phyloP scores from a whole-genome alignment of 2,888 invertebrate genomes.

The Augiades crinisus region DNA sequence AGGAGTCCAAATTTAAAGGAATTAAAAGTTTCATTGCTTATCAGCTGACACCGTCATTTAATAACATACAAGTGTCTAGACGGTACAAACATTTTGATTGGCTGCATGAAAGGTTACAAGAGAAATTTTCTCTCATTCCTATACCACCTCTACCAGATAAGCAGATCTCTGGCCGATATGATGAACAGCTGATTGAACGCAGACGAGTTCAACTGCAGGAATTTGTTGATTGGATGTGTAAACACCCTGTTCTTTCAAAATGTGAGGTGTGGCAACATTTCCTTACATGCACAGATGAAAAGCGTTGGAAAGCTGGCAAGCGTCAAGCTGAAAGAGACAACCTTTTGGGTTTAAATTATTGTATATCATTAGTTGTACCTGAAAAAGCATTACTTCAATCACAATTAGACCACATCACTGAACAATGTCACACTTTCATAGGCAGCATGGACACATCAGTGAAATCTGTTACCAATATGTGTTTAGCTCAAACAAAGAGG shows the following conservation, averaged over 20 bases:
- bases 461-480: constrained; percentile 89
- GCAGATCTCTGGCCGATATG: constrained; percentile 97
- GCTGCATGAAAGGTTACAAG: constrained; percentile 96
- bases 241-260: constrained; percentile 96
- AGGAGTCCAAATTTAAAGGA: constrained; percentile 98
- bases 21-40: constrained; percentile 99
- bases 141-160: constrained; percentile 99
- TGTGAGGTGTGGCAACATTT: constrained; percentile 98
- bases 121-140: constrained; percentile 96
- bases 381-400: constrained; percentile 88
- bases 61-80: constrained; percentile 95
- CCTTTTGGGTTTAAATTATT: constrained; percentile 93
- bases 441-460: constrained; percentile 93
- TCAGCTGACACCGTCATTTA: constrained; percentile 96
- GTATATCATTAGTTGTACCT: constrained; percentile 93
- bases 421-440: constrained; percentile 91
- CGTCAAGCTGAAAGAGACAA: constrained; percentile 97
- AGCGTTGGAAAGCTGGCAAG: constrained; percentile 98
- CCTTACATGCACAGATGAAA: constrained; percentile 97
- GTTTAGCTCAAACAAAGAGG: constrained; percentile 92
- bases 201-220: constrained; percentile 96
- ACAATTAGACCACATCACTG: constrained; percentile 90
- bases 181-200: constrained; percentile 98
- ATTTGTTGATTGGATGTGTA: constrained; percentile 98
- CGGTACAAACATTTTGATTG: constrained; percentile 99